phyloP scores from a whole-genome alignment of 2,113 vertebrate genomes.

The Pongo pygmaeus region DNA sequence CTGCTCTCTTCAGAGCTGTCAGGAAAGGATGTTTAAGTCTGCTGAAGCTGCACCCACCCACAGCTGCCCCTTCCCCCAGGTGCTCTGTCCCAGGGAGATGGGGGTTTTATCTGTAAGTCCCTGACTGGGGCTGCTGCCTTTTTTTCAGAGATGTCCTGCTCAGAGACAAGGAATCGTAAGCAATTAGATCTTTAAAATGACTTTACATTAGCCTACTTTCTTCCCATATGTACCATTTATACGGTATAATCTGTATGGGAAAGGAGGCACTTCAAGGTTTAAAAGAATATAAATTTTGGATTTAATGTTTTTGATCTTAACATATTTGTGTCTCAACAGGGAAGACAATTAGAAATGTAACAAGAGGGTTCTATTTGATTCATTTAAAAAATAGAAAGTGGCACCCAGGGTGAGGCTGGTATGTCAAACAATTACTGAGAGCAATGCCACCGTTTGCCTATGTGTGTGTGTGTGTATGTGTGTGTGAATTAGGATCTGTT shows the following conservation, averaged over 20 bases:
- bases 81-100: too few relatives aligned
- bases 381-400: not conserved
- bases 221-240: not conserved
- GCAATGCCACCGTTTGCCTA: not conserved
- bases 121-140: too few relatives aligned
- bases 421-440: not conserved
- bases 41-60: too few relatives aligned
- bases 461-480: not conserved
- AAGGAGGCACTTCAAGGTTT: not conserved
- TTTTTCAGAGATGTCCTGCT: too few relatives aligned
- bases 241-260: not conserved
- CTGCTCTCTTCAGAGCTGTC: too few relatives aligned
- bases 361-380: not conserved
- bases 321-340: not conserved
- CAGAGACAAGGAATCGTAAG: not conserved
- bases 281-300: not conserved
- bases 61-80: too few relatives aligned
- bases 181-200: not conserved
- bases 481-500: not conserved
- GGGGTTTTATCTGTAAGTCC: too few relatives aligned
- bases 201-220: not conserved
- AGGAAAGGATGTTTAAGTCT: too few relatives aligned
- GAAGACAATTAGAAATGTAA: not conserved
- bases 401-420: not conserved
- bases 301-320: conserved; percentile 1